Conservation (phyloP, 2,888 invertebrate species). For the Zaprionus obscuricornis region DNA sequence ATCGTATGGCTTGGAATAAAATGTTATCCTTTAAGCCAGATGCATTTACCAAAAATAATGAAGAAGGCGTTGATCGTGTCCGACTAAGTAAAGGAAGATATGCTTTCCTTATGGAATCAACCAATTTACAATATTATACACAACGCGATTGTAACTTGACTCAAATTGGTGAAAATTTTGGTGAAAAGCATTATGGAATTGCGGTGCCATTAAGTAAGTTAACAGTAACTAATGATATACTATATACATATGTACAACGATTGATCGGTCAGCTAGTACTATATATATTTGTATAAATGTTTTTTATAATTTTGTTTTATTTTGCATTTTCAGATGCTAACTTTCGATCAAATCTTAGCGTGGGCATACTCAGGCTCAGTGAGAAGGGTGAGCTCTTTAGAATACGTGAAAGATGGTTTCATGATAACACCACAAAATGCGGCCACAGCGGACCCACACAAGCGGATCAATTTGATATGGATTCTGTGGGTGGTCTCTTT, state of each 20-base stretch:
- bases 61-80: conserved; percentile 93
- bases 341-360: conserved; percentile 91
- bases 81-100: conserved; percentile 89
- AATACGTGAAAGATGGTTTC: conserved; percentile 96
- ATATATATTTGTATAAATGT: too few species aligned
- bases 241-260: too few species aligned
- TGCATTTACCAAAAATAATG: conserved; percentile 90
- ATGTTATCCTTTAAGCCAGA: conserved; percentile 92
- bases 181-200: conserved; percentile 97
- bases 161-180: conserved; percentile 91
- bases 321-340: conserved; percentile 86
- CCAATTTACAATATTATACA: conserved; percentile 94
- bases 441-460: background rate
- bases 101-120: conserved; percentile 98
- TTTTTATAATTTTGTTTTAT: background rate
- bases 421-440: conserved; percentile 85
- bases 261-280: too few species aligned
- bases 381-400: conserved; percentile 92
- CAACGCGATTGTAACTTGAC: conserved; percentile 91
- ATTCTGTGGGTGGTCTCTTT: conserved; percentile 93
- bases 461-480: conserved; percentile 64
- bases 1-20: conserved; percentile 94
- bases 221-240: background rate
- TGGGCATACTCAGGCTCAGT: conserved; percentile 95
- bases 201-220: conserved; percentile 94